phyloP scores from a whole-genome alignment of 2,797 vertebrate species.

The Clarias platycephalus region DNA sequence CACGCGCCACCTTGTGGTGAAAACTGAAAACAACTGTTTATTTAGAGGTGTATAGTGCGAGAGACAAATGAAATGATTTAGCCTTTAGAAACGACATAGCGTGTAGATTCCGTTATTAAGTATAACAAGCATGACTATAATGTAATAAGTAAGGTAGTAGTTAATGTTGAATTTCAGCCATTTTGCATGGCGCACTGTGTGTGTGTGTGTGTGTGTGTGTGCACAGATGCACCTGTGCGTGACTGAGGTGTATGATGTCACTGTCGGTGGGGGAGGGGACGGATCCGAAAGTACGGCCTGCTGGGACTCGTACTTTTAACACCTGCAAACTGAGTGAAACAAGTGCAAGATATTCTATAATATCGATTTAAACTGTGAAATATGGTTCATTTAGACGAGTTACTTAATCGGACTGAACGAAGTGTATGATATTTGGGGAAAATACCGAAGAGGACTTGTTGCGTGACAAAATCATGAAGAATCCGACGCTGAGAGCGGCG shows the following conservation, averaged over 20 bases:
- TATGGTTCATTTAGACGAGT: not conserved
- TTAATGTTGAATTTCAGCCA: not conserved
- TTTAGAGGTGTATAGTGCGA: not conserved
- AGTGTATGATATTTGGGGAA: slow-evolving; percentile 11
- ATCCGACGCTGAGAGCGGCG: slow-evolving; percentile 1
- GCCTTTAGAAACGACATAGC: not conserved
- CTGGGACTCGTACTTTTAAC: not conserved
- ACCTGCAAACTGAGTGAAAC: not conserved
- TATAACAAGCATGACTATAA: not conserved
- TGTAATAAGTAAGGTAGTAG: not conserved
- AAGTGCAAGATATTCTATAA: not conserved
- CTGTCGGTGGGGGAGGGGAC: slow-evolving; percentile 53
- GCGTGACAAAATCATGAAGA: slow-evolving; percentile 42
- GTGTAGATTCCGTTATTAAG: not conserved
- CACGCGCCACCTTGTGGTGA: slow-evolving; percentile 10
- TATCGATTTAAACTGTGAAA: not conserved
- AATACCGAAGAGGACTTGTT: not conserved
- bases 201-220: not conserved
- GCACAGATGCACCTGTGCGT: slow-evolving; percentile 21
- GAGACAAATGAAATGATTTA: not conserved
- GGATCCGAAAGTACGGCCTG: not conserved
- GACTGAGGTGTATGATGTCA: slow-evolving; percentile 67
- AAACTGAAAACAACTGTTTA: not conserved
- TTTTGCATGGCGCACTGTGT: not conserved
- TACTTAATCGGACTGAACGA: not conserved